A percentile compares a stretch with the other conserved stretches of the same genome.
Evolutionary conservation across 1,140 invertebrate genomes (phyloP).

Genomic region (Drosophila lowei): DNA sequence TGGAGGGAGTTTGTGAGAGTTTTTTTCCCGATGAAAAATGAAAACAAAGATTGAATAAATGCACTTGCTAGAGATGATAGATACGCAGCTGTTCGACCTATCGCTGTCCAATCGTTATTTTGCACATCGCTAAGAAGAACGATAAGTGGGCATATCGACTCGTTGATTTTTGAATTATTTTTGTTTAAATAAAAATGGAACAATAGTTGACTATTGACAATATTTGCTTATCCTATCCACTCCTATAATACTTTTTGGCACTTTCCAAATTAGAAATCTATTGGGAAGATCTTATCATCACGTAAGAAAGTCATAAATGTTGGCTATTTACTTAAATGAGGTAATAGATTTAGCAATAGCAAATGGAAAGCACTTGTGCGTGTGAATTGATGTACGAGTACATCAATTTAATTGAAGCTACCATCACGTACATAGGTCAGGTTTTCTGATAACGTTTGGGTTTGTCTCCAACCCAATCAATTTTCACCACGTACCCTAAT

Average conservation of each 20-base stretch:
- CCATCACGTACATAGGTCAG: constrained; percentile 54
- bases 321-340: constrained; percentile 60
- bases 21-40: not conserved
- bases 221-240: constrained; percentile 5
- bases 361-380: constrained; percentile 65
- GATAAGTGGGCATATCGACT: no score
- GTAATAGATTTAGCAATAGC: not conserved
- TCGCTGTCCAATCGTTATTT: no score
- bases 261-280: constrained; percentile 10
- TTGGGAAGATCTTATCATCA: constrained; percentile 36
- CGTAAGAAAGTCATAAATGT: constrained; percentile 39
- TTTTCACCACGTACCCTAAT: constrained; percentile 74
- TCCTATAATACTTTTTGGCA: constrained; percentile 9
- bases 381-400: constrained; percentile 49
- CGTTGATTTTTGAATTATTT: no score
- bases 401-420: constrained; percentile 44
- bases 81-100: not conserved
- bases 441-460: constrained; percentile 49
- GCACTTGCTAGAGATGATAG: no score
- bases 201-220: no score
- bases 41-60: no score
- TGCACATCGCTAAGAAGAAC: no score
- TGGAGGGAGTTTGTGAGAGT: constrained; percentile 9
- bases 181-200: no score
- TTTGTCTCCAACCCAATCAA: constrained; percentile 40